These are phyloP conservation scores for Chromoteleia sp. DNA, from an alignment of 2,888 invertebrate species.

Conservation along the genomic window DNA sequence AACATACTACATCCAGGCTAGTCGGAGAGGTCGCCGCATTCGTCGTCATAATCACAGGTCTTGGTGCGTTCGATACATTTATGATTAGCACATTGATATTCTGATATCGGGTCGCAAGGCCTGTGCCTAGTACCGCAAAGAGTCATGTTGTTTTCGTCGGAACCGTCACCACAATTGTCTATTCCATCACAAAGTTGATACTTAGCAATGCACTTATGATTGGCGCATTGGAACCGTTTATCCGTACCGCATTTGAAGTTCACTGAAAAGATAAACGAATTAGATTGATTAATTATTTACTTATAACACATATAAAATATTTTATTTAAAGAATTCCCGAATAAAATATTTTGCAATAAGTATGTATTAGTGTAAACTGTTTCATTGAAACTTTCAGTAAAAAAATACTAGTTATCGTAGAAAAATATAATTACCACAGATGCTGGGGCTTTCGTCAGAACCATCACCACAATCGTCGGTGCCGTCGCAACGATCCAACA, in stretches of 20 bases:
- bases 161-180: constrained; percentile 97
- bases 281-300: constrained; percentile 5
- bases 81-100: constrained; percentile 95
- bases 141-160: constrained; percentile 98
- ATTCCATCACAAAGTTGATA: constrained; percentile 96
- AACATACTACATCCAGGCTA: constrained; percentile 93
- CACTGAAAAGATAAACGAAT: constrained; percentile 82
- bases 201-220: constrained; percentile 93
- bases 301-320: too few relatives aligned
- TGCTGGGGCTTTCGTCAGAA: constrained; percentile 92
- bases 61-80: constrained; percentile 92
- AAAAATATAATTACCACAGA: constrained; percentile 86
- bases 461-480: constrained; percentile 97
- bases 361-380: too few relatives aligned
- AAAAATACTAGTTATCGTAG: too few relatives aligned
- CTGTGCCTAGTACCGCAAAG: constrained; percentile 91
- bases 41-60: constrained; percentile 95
- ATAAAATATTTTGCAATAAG: too few relatives aligned
- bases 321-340: too few relatives aligned
- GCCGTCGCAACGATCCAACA: constrained; percentile 96
- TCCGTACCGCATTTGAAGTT: constrained; percentile 94
- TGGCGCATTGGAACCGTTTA: constrained; percentile 94
- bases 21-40: constrained; percentile 96
- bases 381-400: too few relatives aligned
- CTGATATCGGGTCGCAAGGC: constrained; percentile 91